Conservation (phyloP, 2,888 invertebrate genomes). For the Acleris laterana region DNA sequence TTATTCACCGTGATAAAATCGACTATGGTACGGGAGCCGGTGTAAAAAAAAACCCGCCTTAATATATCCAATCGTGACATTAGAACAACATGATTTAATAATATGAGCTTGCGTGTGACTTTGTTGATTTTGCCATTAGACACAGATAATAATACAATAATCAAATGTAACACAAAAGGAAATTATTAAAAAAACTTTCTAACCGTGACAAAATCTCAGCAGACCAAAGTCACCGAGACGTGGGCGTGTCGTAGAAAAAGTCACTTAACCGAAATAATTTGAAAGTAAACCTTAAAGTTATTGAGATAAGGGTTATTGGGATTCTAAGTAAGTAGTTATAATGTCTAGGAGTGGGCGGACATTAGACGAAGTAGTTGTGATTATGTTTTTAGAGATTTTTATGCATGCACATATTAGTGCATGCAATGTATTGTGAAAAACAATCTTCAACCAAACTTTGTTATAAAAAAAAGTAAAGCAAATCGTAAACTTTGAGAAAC, state of each 20-base stretch:
- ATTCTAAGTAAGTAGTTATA: conserved; percentile 51
- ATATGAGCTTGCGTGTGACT: too few relatives aligned
- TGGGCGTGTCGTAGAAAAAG: conserved; percentile 58
- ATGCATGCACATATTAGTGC: too few relatives aligned
- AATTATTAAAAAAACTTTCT: conserved; percentile 63
- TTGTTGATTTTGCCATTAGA: background rate
- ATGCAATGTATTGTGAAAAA: too few relatives aligned
- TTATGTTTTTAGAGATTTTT: conserved; percentile 35
- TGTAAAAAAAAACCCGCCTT: too few relatives aligned
- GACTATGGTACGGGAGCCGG: too few relatives aligned
- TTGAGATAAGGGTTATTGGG: conserved; percentile 26
- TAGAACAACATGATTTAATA: too few relatives aligned
- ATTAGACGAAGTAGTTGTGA: conserved; percentile 55
- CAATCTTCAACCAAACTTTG: too few relatives aligned
- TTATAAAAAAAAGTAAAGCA: too few relatives aligned
- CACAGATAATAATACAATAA: conserved; percentile 18
- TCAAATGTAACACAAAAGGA: conserved; percentile 42
- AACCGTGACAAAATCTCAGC: conserved; percentile 64
- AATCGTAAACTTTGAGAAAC: too few relatives aligned
- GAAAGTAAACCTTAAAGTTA: conserved; percentile 38
- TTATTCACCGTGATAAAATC: too few relatives aligned
- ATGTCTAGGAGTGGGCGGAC: conserved; percentile 64
- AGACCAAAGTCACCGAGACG: conserved; percentile 53
- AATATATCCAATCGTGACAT: too few relatives aligned
- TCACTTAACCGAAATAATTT: conserved; percentile 43